These are phyloP conservation scores for Lamproptera curius DNA, from an alignment of 2,888 invertebrate genomes.

Conservation along the genomic window DNA sequence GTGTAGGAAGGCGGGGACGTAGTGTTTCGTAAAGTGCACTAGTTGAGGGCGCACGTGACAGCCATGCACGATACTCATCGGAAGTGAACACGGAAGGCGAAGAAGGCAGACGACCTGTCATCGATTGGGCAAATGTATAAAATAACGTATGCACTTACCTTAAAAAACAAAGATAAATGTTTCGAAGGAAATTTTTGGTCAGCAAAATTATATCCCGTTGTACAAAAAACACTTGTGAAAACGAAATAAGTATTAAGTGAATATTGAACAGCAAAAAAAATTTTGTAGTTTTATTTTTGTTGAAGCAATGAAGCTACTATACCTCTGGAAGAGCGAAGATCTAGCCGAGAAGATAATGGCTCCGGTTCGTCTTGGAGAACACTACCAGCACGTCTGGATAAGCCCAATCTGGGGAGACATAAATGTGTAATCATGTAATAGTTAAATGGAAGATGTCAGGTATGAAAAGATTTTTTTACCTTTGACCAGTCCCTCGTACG, in stretches of 20 bases:
- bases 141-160: constrained; percentile 15
- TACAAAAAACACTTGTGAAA: constrained; percentile 14
- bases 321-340: constrained; percentile 75
- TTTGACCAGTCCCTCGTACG: constrained; percentile 77
- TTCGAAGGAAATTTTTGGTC: background rate
- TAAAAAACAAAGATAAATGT: background rate
- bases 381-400: constrained; percentile 64
- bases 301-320: background rate
- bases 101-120: constrained; percentile 63
- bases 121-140: constrained; percentile 21
- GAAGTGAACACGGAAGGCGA: constrained; percentile 87
- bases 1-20: constrained; percentile 86
- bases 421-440: background rate
- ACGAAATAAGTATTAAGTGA: constrained; percentile 12
- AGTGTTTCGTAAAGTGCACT: constrained; percentile 95
- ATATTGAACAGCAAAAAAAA: constrained; percentile 5
- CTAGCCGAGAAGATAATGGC: constrained; percentile 66
- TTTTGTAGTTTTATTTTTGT: constrained; percentile 7
- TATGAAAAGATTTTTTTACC: constrained; percentile 51
- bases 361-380: constrained; percentile 71
- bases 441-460: background rate
- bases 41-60: constrained; percentile 92
- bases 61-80: constrained; percentile 96
- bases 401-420: constrained; percentile 47
- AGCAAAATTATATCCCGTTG: constrained; percentile 3